Conservation (phyloP, 2,888 invertebrate species). For the Zaprionus lineosus region DNA sequence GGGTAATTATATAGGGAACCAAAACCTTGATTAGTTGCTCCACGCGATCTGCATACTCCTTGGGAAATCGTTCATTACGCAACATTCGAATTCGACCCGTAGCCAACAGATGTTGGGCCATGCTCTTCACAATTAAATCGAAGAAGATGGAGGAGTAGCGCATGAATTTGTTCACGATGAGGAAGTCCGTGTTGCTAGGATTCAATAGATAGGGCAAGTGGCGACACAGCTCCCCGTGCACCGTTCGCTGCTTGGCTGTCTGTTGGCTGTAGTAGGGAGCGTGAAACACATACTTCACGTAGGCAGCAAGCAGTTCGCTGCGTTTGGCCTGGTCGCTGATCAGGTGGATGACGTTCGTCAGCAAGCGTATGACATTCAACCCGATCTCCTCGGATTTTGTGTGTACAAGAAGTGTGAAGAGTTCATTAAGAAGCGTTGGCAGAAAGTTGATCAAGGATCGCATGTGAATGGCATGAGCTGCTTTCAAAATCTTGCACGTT, state of each 20-base stretch:
- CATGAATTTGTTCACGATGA: slow-evolving; percentile 95
- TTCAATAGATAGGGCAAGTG: slow-evolving; percentile 88
- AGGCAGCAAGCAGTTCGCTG: slow-evolving; percentile 91
- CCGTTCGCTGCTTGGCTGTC: slow-evolving; percentile 84
- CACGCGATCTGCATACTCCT: slow-evolving; percentile 90
- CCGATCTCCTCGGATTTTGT: slow-evolving; percentile 93
- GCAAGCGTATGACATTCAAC: slow-evolving; percentile 91
- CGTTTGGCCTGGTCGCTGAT: slow-evolving; percentile 91
- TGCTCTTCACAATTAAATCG: slow-evolving; percentile 94
- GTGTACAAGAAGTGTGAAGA: slow-evolving; percentile 91
- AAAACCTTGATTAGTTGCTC: slow-evolving; percentile 91
- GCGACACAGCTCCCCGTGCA: slow-evolving; percentile 90
- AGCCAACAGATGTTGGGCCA: slow-evolving; percentile 94
- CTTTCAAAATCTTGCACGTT: slow-evolving; percentile 92
- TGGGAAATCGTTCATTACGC: slow-evolving; percentile 93
- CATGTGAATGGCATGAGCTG: slow-evolving; percentile 94
- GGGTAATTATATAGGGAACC: slow-evolving; percentile 91
- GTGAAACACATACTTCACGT: slow-evolving; percentile 87
- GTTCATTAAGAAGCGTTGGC: slow-evolving; percentile 94
- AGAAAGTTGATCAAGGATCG: slow-evolving; percentile 93
- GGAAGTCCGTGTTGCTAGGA: slow-evolving; percentile 91
- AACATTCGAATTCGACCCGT: slow-evolving; percentile 96
- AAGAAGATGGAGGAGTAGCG: slow-evolving; percentile 96
- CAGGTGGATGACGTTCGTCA: slow-evolving; percentile 94
- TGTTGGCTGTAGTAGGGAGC: slow-evolving; percentile 81